Percentiles rank a stretch among this genome's conserved stretches.
These are phyloP conservation scores for Microvelia longipes DNA, from an alignment of 1,140 invertebrate species.

Conservation along the genomic window DNA sequence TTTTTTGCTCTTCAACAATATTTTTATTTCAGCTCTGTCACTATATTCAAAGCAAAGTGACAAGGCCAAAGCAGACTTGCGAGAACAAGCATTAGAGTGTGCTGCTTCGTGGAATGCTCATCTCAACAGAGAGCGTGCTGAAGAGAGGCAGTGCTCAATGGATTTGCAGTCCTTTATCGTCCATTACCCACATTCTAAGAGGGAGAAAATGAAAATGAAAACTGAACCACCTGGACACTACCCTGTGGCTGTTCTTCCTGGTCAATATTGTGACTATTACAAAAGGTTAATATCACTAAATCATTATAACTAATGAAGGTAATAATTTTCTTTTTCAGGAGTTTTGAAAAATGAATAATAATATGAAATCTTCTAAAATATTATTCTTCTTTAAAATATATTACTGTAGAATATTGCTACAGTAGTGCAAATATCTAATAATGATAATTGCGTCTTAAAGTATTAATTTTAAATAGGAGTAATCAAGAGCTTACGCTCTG, in stretches of 20 bases:
- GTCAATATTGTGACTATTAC: slow-evolving; percentile 82
- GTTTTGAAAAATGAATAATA: no score
- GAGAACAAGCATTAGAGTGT: slow-evolving; percentile 72
- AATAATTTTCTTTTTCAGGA: no score
- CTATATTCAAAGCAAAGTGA: slow-evolving; percentile 16
- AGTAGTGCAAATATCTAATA: no score
- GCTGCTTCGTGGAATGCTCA: slow-evolving; percentile 75
- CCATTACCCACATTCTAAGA: slow-evolving; percentile 43
- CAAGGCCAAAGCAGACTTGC: slow-evolving; percentile 44
- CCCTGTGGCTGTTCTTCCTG: slow-evolving; percentile 79
- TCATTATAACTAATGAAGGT: not conserved
- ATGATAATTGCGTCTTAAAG: no score
- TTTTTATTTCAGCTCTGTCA: slow-evolving; percentile 25
- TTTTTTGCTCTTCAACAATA: not conserved
- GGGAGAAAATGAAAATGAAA: slow-evolving; percentile 32
- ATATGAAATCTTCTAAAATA: no score
- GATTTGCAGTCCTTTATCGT: slow-evolving; percentile 62
- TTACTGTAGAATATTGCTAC: no score
- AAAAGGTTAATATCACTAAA: slow-evolving; percentile 48
- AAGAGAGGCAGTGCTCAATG: slow-evolving; percentile 46
- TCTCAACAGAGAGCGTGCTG: slow-evolving; percentile 70
- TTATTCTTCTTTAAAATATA: no score
- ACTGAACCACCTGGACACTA: slow-evolving; percentile 51
- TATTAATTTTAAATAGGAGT: no score
- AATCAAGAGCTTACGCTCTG: no score